Percentiles rank a stretch among this genome's conserved stretches.
These are phyloP conservation scores for Chlamydotis undulata DNA, from an alignment of 2,113 vertebrate species.

Conservation along the genomic window DNA sequence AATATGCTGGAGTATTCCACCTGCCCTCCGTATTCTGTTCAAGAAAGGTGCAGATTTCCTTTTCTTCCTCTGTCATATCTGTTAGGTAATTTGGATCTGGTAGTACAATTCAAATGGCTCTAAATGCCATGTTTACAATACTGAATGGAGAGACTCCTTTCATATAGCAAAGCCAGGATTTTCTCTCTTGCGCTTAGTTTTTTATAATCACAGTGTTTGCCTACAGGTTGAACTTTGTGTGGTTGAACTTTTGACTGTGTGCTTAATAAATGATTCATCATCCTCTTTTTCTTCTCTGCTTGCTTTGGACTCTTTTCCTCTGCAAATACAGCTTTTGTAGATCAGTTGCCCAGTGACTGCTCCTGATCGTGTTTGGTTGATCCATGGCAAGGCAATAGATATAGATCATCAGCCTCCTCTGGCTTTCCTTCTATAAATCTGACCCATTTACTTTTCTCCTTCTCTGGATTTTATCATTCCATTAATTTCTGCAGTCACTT, in stretches of 20 bases:
- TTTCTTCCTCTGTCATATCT: neutral
- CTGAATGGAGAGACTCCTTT: neutral
- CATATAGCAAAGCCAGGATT: neutral
- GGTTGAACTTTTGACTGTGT: neutral
- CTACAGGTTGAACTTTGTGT: neutral
- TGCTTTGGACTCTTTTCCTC: neutral
- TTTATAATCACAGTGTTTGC: neutral
- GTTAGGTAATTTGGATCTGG: neutral
- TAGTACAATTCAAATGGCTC: neutral
- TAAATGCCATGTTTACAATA: neutral
- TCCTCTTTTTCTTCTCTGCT: neutral
- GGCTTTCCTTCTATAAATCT: conserved; percentile 6
- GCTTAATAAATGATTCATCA: conserved; percentile 21
- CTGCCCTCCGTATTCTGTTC: neutral
- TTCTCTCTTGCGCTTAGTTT: neutral
- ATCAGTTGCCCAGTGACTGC: neutral
- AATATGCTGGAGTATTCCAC: neutral
- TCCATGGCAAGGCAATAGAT: neutral
- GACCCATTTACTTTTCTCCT: conserved; percentile 6
- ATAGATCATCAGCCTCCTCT: neutral
- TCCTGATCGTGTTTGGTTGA: neutral
- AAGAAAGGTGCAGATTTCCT: neutral
- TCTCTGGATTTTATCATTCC: neutral
- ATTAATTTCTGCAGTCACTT: conserved; percentile 16
- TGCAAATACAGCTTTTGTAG: neutral